These are phyloP conservation scores for Drosophila serrata DNA, from an alignment of 1,140 invertebrate species.

Conservation along the genomic window DNA sequence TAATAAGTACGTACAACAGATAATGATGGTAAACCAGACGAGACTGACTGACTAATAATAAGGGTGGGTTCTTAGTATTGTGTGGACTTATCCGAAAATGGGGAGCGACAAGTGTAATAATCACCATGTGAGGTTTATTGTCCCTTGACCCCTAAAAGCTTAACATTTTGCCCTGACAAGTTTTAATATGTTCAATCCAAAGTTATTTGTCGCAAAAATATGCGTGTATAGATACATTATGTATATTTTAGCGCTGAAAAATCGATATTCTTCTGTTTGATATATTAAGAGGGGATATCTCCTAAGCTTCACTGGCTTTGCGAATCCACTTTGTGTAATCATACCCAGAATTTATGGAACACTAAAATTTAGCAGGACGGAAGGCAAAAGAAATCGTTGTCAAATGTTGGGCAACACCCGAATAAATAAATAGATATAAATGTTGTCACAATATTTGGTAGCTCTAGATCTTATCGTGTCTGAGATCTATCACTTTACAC, in stretches of 20 bases:
- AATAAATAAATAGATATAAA: neutral
- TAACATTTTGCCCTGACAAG: conserved; percentile 1
- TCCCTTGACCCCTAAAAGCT: neutral
- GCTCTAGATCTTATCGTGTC: neutral
- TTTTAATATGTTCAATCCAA: neutral
- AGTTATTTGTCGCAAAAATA: neutral
- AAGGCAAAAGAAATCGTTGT: too few species aligned
- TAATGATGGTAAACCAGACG: conserved; percentile 3
- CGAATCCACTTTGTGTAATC: too few species aligned
- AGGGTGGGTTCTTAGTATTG: conserved; percentile 4
- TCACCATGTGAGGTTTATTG: conserved; percentile 5
- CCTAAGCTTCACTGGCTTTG: neutral
- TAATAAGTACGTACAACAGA: conserved; percentile 9
- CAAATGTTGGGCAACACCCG: too few species aligned
- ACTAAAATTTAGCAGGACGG: too few species aligned
- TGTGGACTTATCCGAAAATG: neutral
- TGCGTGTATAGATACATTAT: too few species aligned
- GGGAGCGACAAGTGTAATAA: conserved; percentile 13
- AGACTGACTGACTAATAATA: conserved; percentile 1
- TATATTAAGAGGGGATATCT: neutral
- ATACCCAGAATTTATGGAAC: too few species aligned
- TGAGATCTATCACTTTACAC: neutral
- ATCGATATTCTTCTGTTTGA: too few species aligned
- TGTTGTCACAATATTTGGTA: neutral
- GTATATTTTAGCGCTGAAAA: too few species aligned